A percentile compares a stretch with the other conserved stretches of the same genome.
Evolutionary conservation across 2,113 vertebrate species (phyloP).

Genomic region (Mobula hypostoma): DNA sequence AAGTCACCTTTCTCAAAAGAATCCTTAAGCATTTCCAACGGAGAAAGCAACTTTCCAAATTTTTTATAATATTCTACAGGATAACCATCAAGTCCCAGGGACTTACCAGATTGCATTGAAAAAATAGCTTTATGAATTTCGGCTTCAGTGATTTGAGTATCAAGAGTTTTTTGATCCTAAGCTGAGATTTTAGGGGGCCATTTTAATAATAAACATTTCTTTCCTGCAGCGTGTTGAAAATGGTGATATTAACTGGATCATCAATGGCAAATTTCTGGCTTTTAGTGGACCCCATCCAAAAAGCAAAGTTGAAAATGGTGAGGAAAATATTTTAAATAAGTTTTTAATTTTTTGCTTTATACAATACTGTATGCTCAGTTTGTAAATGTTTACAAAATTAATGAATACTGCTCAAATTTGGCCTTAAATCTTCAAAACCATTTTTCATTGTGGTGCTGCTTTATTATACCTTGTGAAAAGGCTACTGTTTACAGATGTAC

Average conservation of each 20-base stretch:
- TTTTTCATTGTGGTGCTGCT: neutral
- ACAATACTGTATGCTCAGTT: neutral
- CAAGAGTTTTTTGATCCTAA: too few species aligned
- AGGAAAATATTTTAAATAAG: slow-evolving; percentile 42
- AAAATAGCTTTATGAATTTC: too few species aligned
- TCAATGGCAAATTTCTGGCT: slow-evolving; percentile 86
- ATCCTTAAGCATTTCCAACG: too few species aligned
- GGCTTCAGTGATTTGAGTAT: too few species aligned
- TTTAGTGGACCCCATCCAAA: slow-evolving; percentile 96
- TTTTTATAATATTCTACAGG: too few species aligned
- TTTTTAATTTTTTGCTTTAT: neutral
- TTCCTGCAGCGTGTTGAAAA: slow-evolving; percentile 83
- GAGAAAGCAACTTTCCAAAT: too few species aligned
- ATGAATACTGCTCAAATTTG: neutral
- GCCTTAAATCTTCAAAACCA: neutral
- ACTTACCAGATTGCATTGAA: too few species aligned
- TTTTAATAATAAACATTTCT: slow-evolving; percentile 1
- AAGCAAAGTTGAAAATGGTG: slow-evolving; percentile 93
- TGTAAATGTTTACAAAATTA: slow-evolving; percentile 2
- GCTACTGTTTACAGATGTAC: neutral
- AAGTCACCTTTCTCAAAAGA: too few species aligned
- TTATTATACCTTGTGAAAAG: neutral
- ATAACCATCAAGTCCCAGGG: too few species aligned
- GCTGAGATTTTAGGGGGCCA: neutral
- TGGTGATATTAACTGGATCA: slow-evolving; percentile 96